These are phyloP conservation scores for Dicrurus megarhynchus DNA, from an alignment of 2,113 vertebrate species.

Conservation along the genomic window DNA sequence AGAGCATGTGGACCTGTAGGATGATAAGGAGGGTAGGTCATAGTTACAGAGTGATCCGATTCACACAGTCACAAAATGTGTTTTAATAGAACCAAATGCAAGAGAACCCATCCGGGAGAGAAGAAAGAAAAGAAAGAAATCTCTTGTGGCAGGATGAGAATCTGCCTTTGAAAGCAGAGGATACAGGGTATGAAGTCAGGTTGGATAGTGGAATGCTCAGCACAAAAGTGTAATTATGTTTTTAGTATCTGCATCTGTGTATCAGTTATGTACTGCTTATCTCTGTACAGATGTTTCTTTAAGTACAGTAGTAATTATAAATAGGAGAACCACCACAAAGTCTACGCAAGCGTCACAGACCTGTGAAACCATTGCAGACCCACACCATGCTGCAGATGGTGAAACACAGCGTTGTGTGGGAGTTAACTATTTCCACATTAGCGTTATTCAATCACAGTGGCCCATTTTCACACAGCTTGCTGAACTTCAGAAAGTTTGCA, in stretches of 20 bases:
- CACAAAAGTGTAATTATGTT: not conserved
- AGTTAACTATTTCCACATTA: conserved; percentile 28
- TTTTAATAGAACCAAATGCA: not conserved
- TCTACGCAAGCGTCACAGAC: not conserved
- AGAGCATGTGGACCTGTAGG: accelerated
- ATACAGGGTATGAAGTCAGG: not conserved
- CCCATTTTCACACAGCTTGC: conserved; percentile 30
- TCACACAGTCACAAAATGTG: not conserved
- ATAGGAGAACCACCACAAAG: not conserved
- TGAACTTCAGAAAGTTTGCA: conserved; percentile 46
- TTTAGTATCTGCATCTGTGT: not conserved
- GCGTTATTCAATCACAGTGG: conserved; percentile 46
- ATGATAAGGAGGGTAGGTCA: not conserved
- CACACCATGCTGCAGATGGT: not conserved
- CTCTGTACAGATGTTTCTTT: not conserved
- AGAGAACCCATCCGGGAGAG: not conserved
- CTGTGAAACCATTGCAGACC: conserved; percentile 11
- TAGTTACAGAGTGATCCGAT: not conserved
- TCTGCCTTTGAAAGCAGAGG: not conserved
- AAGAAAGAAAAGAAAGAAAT: not conserved
- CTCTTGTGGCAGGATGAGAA: not conserved
- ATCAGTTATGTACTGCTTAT: not conserved
- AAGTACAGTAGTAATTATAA: not conserved
- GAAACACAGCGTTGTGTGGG: not conserved
- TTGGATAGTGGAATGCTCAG: not conserved